Conservation (phyloP, 2,888 invertebrate genomes). For the Meliscaeva auricollis region DNA sequence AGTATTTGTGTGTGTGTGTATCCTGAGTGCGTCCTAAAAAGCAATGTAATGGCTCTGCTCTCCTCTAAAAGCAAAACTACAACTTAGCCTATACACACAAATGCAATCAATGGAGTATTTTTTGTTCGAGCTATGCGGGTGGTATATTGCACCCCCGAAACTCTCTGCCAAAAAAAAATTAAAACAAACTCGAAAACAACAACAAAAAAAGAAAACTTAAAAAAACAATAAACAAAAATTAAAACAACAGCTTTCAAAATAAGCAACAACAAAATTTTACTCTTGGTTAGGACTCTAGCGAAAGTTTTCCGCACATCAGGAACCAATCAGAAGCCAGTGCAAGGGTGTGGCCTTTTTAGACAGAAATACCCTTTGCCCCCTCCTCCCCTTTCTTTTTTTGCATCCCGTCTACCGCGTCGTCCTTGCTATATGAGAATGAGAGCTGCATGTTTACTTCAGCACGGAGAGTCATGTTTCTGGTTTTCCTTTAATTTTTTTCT, state of each 20-base stretch:
- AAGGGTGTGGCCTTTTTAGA: constrained; percentile 77
- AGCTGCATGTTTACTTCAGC: constrained; percentile 71
- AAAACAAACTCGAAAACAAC: constrained; percentile 6
- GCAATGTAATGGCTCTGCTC: constrained; percentile 61
- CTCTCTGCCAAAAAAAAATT: constrained; percentile 37
- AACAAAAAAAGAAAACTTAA: constrained; percentile 43
- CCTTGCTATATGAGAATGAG: constrained; percentile 30
- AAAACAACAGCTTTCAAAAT: constrained; percentile 57
- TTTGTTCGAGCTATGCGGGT: constrained; percentile 14
- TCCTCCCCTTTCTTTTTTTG: not conserved
- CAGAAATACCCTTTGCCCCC: constrained; percentile 60
- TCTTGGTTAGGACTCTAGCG: constrained; percentile 63
- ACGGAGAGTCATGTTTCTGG: constrained; percentile 70
- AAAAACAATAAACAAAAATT: constrained; percentile 75
- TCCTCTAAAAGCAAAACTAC: constrained; percentile 53
- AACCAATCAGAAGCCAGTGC: constrained; percentile 77
- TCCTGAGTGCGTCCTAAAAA: constrained; percentile 66
- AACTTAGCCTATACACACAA: constrained; percentile 71
- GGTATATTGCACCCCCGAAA: constrained; percentile 26
- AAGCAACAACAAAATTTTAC: constrained; percentile 36
- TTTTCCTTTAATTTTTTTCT: constrained; percentile 41
- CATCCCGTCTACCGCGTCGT: not conserved
- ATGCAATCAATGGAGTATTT: constrained; percentile 62
- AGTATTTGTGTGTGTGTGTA: constrained; percentile 55
- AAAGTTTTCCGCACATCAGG: constrained; percentile 65